Base-by-base conservation (phyloP, 2,113 vertebrate genomes). In the Delphinus delphis region DNA sequence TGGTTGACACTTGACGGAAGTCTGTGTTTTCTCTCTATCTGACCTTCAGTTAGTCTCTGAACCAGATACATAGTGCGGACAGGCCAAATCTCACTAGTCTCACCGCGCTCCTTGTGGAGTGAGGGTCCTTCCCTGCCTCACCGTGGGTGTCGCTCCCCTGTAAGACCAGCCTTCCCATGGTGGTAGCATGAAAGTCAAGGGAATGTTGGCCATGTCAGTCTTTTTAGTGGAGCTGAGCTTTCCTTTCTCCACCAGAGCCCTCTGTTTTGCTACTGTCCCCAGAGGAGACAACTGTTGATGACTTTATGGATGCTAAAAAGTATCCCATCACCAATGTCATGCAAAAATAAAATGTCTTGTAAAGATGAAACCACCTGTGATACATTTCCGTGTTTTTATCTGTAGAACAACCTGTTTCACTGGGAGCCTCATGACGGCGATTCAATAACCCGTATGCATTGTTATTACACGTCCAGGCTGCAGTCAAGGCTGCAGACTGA, bases 1-100 rank as follows among this genome's bases (percentile, higher is more conserved):
- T 36, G 6, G 6, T 0, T 20, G 38, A 76, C 28, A 65, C 11
- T 5, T 33, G 68, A 28, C 0, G 2, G 20, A 25, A 9, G 14
- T 14, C 26, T 38, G 6, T 4, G 8, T 21, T n/a, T 53, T 26
- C 10, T 3, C 4, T 1, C 33, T 33, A 36, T 18, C 31, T 38
- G 58, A 88, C 20, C 65, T 68, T 60, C 58, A 11, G 9, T 28
- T 38, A 1, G 14, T 23, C 20, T 70, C 21, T 5, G 18, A 21
- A 36, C 6, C 38, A 70, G 33, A 41, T 8, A 7, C 0, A 13
- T 13, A 79, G 47, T 5, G 14, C 8, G 58, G 36, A 10, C 7
- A 33, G 7, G 8, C 47, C 18, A 2, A 28, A 23, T 33, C 38
- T 33, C 60, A 14, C 28, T 13, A 21, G 44, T 7, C 15, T 47